A percentile compares a stretch with the other conserved stretches of the same genome.
These are phyloP conservation scores for Drosophila teissieri DNA, from an alignment of 1,140 invertebrate genomes.

Conservation along the genomic window DNA sequence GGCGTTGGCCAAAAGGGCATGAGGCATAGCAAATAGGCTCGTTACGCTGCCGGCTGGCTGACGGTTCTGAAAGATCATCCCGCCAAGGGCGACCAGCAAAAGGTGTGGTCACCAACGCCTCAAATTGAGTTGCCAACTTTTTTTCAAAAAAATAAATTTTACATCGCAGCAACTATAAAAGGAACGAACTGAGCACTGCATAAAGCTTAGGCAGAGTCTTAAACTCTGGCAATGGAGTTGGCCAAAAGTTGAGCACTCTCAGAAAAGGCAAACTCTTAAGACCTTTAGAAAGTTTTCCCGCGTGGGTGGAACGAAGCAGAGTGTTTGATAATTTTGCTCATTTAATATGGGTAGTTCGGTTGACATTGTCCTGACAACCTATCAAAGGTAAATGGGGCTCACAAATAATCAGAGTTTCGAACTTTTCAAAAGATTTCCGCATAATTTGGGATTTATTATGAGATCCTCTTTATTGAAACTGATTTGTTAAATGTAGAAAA, in stretches of 20 bases:
- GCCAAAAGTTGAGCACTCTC: constrained; percentile 13
- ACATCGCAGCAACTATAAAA: constrained; percentile 8
- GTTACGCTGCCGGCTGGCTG: constrained; percentile 43
- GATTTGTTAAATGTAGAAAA: no score
- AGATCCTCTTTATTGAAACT: no score
- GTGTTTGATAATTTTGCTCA: constrained; percentile 29
- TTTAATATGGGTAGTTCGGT: constrained; percentile 33
- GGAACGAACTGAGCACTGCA: constrained; percentile 19
- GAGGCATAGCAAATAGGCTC: constrained; percentile 76
- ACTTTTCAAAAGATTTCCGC: constrained; percentile 7
- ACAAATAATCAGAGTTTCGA: constrained; percentile 16
- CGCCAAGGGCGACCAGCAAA: constrained; percentile 54
- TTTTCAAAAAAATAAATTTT: constrained; percentile 15
- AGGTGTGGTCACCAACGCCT: constrained; percentile 61
- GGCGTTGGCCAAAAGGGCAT: constrained; percentile 30
- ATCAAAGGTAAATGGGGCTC: constrained; percentile 37
- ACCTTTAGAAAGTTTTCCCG: constrained; percentile 4
- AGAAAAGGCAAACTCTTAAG: constrained; percentile 2
- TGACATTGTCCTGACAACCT: constrained; percentile 39
- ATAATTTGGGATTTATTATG: constrained; percentile 6
- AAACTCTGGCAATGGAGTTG: constrained; percentile 20
- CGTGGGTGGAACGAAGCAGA: background rate
- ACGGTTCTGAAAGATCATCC: constrained; percentile 45
- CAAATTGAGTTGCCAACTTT: constrained; percentile 46
- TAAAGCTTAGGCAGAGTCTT: constrained; percentile 22